A percentile compares a stretch with the other conserved stretches of the same genome.
These are phyloP conservation scores for Dicerorhinus sumatrensis DNA, from an alignment of 2,113 vertebrate genomes.

Conservation along the genomic window DNA sequence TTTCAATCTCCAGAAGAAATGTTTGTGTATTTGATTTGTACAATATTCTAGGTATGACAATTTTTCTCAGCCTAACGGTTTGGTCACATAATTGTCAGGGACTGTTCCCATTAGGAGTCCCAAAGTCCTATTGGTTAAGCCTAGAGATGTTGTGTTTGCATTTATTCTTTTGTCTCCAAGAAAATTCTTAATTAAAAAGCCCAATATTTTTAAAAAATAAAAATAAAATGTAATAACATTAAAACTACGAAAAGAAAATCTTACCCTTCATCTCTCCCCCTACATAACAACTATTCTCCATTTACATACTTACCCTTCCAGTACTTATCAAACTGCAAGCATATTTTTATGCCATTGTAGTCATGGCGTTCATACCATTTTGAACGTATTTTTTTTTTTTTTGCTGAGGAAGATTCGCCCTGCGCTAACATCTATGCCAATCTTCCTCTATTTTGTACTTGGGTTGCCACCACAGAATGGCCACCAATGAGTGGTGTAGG, in stretches of 20 bases:
- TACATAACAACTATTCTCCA: background rate
- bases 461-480: too few species aligned
- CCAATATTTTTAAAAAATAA: background rate
- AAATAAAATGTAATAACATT: background rate
- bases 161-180: conserved; percentile 32
- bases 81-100: background rate
- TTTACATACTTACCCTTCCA: background rate
- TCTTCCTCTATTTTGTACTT: too few species aligned
- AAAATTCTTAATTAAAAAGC: conserved; percentile 34
- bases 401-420: too few species aligned
- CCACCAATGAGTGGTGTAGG: too few species aligned
- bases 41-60: background rate
- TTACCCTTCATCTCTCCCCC: background rate
- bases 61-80: conserved; percentile 7
- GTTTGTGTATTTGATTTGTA: conserved; percentile 3
- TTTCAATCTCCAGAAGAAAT: background rate
- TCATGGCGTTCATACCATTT: background rate
- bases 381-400: background rate
- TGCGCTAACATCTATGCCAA: too few species aligned
- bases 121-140: background rate
- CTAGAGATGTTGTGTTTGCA: background rate
- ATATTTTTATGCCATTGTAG: background rate
- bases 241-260: background rate
- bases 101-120: background rate
- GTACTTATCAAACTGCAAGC: background rate